Evolutionary conservation across 1,140 invertebrate species (phyloP), one percentile per base, ranked within the genome.

Genomic region (Psix sp.): DNA sequence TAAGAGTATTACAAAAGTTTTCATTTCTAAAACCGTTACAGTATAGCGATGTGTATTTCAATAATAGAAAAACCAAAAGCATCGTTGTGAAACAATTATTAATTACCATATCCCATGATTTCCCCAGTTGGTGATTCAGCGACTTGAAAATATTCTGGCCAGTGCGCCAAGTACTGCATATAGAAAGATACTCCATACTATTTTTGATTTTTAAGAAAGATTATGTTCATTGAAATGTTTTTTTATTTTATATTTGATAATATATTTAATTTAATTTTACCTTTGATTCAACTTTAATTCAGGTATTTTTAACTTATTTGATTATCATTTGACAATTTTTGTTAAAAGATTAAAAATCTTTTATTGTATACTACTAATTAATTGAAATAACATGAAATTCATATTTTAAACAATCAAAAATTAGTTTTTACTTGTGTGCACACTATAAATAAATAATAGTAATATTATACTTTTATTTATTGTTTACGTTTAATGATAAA

Each of bases 141-240:
- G 18, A 98, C 93, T 90, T 98, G 95, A 86, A 99, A 98, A 87
- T 98, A 99, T 88, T 99, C 98, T n/a, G 98, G 97, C 97, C 97
- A 99, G 84, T 97, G 96, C 4, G 96, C 95, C 77, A 99, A 88
- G 88, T 99, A 99, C 82, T 98, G 96, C 86, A 98, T 94, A 80
- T 99, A 99, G 89, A 99, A 99, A 1, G 95, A 94, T 39, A 99
- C 87, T 2, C 96, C 97, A 91, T 99, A 99, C 92, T 93, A 20
- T 60, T n/a, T 56, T 42, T 11, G 1, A 14, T 40, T 7, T 57
- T 76, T 26, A 73, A 76, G 45, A 59, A 76, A 78, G 80, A 80
- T 72, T 54, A 10, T 7, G 2, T 29, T 29, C n/a, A 29, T 29
- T 3, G 1, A 29, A 10, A 10, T 7, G 7, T 1, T 7, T 29